These are phyloP conservation scores for Phaethon lepturus DNA, from an alignment of 2,113 vertebrate genomes.

Conservation along the genomic window DNA sequence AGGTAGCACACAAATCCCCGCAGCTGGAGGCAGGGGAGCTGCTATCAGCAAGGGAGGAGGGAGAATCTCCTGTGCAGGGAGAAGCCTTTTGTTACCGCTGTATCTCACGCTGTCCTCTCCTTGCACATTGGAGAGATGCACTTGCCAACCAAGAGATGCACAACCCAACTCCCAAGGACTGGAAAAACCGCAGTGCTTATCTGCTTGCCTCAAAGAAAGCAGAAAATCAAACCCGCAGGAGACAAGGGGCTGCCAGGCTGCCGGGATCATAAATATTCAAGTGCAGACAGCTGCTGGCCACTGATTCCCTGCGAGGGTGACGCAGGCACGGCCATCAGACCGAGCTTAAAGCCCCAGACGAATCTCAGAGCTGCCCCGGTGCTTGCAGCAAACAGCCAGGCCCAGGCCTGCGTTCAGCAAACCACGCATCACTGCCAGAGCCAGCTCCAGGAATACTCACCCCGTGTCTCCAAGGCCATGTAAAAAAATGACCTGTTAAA, in stretches of 20 bases:
- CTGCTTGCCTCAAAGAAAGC: neutral
- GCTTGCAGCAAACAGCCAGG: rapidly evolving
- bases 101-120: neutral
- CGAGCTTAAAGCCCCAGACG: neutral
- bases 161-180: neutral
- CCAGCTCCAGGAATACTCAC: slow-evolving; percentile 77
- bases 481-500: slow-evolving; percentile 93
- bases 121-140: neutral
- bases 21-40: neutral
- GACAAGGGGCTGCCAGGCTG: neutral
- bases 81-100: neutral
- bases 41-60: neutral
- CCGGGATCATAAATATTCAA: neutral
- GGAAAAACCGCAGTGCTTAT: neutral
- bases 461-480: slow-evolving; percentile 96
- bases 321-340: neutral
- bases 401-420: rapidly evolving
- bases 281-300: neutral
- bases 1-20: neutral
- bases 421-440: rapidly evolving
- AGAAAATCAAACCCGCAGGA: neutral
- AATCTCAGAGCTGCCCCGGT: rapidly evolving
- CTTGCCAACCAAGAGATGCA: neutral
- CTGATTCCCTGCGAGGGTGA: neutral
- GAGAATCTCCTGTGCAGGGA: neutral